phyloP scores from a whole-genome alignment of 53 echinoderm and acorn worm species.

The Temnopleurus reevesii region DNA sequence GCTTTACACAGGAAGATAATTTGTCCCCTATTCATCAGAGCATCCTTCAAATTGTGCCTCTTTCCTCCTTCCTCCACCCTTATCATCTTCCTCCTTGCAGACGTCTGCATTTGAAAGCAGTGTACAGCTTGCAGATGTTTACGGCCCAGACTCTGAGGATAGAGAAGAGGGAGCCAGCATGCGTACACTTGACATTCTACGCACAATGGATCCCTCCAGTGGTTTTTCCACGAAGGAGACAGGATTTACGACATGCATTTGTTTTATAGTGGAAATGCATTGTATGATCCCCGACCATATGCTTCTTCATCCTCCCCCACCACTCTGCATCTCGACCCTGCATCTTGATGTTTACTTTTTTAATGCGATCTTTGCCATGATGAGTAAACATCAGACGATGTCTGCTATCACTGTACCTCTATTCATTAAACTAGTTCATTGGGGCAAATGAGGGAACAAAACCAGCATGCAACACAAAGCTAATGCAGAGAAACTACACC shows the following conservation, averaged over 20 bases:
- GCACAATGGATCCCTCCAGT: constrained; percentile 29
- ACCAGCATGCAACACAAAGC: not conserved
- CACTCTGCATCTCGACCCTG: not conserved
- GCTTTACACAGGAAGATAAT: constrained; percentile 48
- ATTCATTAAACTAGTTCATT: constrained; percentile 7
- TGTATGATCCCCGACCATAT: constrained; percentile 18
- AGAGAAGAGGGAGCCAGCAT: not conserved
- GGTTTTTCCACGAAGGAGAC: constrained; percentile 31
- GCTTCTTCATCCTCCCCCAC: not conserved
- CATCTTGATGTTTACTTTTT: constrained; percentile 9
- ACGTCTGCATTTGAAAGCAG: constrained; percentile 25
- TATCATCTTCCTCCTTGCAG: constrained; percentile 27
- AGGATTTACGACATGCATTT: constrained; percentile 42
- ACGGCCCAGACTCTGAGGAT: not conserved
- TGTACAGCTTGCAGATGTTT: constrained; percentile 29
- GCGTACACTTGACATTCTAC: constrained; percentile 41
- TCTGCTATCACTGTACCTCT: not conserved
- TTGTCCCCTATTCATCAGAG: constrained; percentile 50
- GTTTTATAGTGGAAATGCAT: constrained; percentile 31
- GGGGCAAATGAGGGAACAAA: not conserved
- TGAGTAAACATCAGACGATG: constrained; percentile 12
- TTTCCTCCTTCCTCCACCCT: not conserved
- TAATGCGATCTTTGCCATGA: constrained; percentile 21
- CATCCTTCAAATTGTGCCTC: constrained; percentile 27
- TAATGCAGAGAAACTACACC: not conserved